Evolutionary conservation across 2,113 vertebrate genomes (phyloP), one percentile per base, ranked within the genome.

Genomic region (Canis aureus): DNA sequence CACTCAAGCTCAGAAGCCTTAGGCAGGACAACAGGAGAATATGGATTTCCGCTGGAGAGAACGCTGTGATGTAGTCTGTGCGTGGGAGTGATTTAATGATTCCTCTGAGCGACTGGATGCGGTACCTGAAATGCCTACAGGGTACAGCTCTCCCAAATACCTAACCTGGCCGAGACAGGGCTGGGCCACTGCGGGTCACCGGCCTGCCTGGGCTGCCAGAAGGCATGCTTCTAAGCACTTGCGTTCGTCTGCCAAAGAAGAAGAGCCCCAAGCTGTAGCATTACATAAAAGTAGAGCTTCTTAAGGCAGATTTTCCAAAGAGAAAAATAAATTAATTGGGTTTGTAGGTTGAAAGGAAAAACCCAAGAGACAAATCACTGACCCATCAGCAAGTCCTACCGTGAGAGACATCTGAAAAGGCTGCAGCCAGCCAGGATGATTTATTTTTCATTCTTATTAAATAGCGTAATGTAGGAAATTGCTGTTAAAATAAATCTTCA

Each of bases 241-340:
- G 51, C 0, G 1, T 85, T 95, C 32, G 9, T 78, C 95, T 96
- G 96, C 90, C 95, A 97, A 94, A 84, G 57, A 91, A 97, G 94
- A 96, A 64, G 59, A 84, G 97, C 95, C 95, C 92, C 80, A 35
- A 97, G 97, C 95, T 94, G 71, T 25, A 95, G 94, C 74, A 82
- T 38, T 55, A 98, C 97, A 97, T 97, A 95, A 97, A 98, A 97
- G 97, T 62, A 73, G 60, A 92, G 92, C 55, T 91, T 96, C 92
- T 94, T 84, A 32, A 93, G 95, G 96, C 87, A 97, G 64, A 53
- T 89, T 95, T 97, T 95, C 90, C 92, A 97, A 97, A 97, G 97
- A 97, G 95, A 95, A 97, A 98, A 97, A 96, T 83, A 96, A 98
- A 96, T 97, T 98, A 98, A 98, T 97, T 98, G 96, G 97, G 85